These are phyloP conservation scores for Megalops cyprinoides DNA, from an alignment of 2,797 vertebrate species.

Conservation along the genomic window DNA sequence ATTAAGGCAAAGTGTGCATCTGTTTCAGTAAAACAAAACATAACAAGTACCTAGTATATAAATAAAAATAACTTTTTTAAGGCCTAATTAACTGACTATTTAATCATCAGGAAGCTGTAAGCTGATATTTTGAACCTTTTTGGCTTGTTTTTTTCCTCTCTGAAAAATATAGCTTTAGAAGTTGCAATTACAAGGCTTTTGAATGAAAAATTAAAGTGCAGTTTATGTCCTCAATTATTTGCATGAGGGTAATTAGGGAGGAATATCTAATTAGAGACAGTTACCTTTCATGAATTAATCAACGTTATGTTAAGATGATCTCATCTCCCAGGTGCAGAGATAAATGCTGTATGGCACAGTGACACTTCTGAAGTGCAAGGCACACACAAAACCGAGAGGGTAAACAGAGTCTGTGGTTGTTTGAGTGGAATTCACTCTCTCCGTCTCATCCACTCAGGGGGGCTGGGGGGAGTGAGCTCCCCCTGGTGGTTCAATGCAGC, in stretches of 20 bases:
- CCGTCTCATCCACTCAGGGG: not conserved
- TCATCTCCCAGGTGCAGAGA: conserved; percentile 42
- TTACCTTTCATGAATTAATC: conserved; percentile 31
- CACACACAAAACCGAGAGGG: conserved; percentile 27
- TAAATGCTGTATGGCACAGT: conserved; percentile 53
- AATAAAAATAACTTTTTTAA: conserved; percentile 44
- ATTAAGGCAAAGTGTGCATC: not conserved
- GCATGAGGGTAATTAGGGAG: conserved; percentile 48
- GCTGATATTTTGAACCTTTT: conserved; percentile 64
- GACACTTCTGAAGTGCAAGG: conserved; percentile 47
- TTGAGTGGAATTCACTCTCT: not conserved
- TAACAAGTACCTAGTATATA: not conserved
- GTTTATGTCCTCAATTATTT: conserved; percentile 34
- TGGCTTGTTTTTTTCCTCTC: conserved; percentile 32
- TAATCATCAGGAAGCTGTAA: conserved; percentile 61
- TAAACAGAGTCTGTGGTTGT: not conserved
- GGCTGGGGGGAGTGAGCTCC: not conserved
- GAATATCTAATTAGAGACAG: conserved; percentile 52
- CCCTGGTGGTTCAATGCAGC: not conserved
- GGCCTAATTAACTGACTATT: conserved; percentile 65
- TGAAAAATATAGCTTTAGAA: conserved; percentile 46
- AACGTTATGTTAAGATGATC: conserved; percentile 38
- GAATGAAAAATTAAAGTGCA: conserved; percentile 31
- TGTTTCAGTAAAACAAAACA: not conserved
- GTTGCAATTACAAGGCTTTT: conserved; percentile 58